Evolutionary conservation across 2,888 invertebrate genomes (phyloP), one percentile per base, ranked within the genome.

Genomic region (Phlogophora meticulosa): DNA sequence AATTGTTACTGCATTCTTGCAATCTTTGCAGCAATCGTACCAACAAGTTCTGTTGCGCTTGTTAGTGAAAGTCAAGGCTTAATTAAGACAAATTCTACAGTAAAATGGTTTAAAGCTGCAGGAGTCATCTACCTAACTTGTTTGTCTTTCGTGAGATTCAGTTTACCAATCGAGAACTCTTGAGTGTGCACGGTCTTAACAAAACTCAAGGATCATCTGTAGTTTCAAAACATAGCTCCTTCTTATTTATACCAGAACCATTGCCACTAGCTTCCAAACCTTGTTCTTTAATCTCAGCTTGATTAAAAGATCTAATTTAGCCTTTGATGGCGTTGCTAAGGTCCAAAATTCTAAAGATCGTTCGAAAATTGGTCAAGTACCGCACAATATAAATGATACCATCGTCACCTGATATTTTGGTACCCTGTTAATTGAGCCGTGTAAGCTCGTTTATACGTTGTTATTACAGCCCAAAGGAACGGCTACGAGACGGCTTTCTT

Each of bases 371-470:
- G 10, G 1, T 53, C 20, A 34, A 62, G 24, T 51, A 11, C 13
- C 13, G 32, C 28, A 28, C 7, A 38, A 56, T 64, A 67, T 78
- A 76, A 71, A 68, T 79, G 66, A 57, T 57, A 60, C 28, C 32
- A 78, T 78, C 82, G 59, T 72, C 87, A 83, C 82, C 61, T 75
- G 53, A 78, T 85, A 83, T 82, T 82, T 82, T 73, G 74, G 74
- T 76, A 63, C 65, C 68, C 69, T 68, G 81, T 84, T 87, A 86
- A 87, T 88, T 85, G 72, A 80, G 67, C 76, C 61, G 68, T 81
- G 76, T 76, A 72, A 73, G 68, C 68, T 78, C 75, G 78, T 85
- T 84, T 66, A 67, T 62, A 64, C 38, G 46, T 59, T 71, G 70
- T 72, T 78, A 70, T 72, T 72, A 59, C 58, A 62, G 68, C 22